These are phyloP conservation scores for Lonchura striata DNA, from an alignment of 2,113 vertebrate species.

Conservation along the genomic window DNA sequence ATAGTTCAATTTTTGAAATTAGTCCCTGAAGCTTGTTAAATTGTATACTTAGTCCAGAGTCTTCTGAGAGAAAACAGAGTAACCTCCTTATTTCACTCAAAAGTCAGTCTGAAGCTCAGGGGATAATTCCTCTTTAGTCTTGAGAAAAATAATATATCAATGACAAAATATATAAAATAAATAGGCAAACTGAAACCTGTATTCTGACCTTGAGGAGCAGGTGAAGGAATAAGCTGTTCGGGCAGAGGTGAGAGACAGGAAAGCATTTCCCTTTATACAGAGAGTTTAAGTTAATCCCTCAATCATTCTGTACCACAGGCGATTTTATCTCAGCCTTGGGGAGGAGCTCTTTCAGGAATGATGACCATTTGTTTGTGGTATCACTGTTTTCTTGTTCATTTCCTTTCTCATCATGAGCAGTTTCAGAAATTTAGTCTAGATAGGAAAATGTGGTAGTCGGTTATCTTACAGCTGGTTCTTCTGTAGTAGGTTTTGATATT, in stretches of 20 bases:
- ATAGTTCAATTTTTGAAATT: background rate
- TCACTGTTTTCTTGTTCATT: background rate
- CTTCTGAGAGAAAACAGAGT: background rate
- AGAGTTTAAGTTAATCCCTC: background rate
- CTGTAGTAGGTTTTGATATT: no score
- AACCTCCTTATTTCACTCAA: background rate
- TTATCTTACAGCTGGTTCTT: no score
- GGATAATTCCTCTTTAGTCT: background rate
- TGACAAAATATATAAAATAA: background rate
- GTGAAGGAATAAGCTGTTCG: background rate
- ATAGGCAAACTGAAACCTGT: background rate
- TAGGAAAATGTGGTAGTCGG: background rate
- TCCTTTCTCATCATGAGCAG: background rate
- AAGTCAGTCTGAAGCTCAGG: background rate
- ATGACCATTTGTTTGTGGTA: background rate
- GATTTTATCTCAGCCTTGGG: background rate
- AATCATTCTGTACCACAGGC: background rate
- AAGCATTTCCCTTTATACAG: background rate
- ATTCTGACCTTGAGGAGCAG: background rate
- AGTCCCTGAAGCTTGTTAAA: background rate
- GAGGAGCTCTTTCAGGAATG: background rate
- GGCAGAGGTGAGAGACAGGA: background rate
- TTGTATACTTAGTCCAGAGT: background rate
- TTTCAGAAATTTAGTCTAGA: background rate
- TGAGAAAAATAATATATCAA: background rate